These are phyloP conservation scores for Deroplatys truncata DNA, from an alignment of 2,888 invertebrate genomes.

Conservation along the genomic window DNA sequence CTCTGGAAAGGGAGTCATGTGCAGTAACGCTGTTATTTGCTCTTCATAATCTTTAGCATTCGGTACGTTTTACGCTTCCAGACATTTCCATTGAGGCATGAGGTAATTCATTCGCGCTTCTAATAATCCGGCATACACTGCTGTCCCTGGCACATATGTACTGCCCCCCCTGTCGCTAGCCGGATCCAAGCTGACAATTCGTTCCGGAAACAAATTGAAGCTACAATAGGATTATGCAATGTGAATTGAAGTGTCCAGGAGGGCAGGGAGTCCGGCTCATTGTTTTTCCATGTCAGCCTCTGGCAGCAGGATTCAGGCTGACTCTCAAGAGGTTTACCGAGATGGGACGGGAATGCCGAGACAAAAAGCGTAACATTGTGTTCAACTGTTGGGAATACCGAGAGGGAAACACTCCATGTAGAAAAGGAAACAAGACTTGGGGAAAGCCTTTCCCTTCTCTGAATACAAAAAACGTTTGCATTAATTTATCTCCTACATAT, in stretches of 20 bases:
- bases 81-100: neutral
- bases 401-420: neutral
- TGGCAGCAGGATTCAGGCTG: neutral
- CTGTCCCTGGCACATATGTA: neutral
- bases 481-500: neutral
- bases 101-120: neutral
- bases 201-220: neutral
- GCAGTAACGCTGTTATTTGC: neutral
- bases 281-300: neutral
- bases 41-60: neutral
- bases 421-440: neutral
- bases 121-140: neutral
- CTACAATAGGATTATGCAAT: slow-evolving; percentile 7
- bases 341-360: neutral
- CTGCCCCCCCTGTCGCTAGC: neutral
- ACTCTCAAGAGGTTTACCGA: neutral
- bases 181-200: slow-evolving; percentile 5
- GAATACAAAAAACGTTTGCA: neutral
- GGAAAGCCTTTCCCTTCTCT: neutral
- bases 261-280: neutral
- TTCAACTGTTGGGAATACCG: neutral
- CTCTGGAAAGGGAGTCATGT: neutral
- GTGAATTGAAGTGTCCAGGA: neutral
- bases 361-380: neutral
- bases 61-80: neutral